Evolutionary conservation across 2,888 invertebrate species (phyloP).

Genomic region (Leptinotarsa haldemani): DNA sequence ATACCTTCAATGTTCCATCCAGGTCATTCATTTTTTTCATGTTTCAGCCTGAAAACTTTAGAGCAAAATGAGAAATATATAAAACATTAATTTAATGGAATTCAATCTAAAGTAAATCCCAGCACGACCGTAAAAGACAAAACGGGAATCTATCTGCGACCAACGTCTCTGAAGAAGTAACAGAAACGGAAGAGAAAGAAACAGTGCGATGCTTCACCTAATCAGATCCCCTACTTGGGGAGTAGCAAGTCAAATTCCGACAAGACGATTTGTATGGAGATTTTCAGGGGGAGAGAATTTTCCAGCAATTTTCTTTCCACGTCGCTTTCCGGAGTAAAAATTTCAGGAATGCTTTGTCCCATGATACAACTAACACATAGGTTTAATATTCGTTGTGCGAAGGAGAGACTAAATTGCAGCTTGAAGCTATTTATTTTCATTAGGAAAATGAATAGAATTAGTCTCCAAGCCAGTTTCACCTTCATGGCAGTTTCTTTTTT

Average conservation of each 20-base stretch:
- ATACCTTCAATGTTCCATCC: neutral
- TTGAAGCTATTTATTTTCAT: conserved; percentile 21
- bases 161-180: conserved; percentile 22
- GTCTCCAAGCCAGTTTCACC: neutral
- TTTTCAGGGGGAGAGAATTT: conserved; percentile 54
- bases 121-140: conserved; percentile 20
- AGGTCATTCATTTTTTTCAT: neutral
- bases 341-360: conserved; percentile 32
- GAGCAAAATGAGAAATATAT: neutral
- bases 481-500: neutral
- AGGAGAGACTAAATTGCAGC: neutral
- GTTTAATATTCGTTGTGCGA: conserved; percentile 17
- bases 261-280: conserved; percentile 61
- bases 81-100: conserved; percentile 21
- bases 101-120: conserved; percentile 26
- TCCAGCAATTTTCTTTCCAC: conserved; percentile 8
- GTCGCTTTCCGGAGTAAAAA: conserved; percentile 30
- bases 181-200: conserved; percentile 13
- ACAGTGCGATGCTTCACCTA: conserved; percentile 44
- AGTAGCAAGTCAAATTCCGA: conserved; percentile 55
- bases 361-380: conserved; percentile 30
- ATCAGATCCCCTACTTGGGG: conserved; percentile 50
- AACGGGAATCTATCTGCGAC: conserved; percentile 24
- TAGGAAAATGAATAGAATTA: conserved; percentile 6
- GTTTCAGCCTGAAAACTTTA: neutral